Base-by-base conservation (phyloP, 2,797 vertebrate genomes). In the Neoniphon sammara region DNA sequence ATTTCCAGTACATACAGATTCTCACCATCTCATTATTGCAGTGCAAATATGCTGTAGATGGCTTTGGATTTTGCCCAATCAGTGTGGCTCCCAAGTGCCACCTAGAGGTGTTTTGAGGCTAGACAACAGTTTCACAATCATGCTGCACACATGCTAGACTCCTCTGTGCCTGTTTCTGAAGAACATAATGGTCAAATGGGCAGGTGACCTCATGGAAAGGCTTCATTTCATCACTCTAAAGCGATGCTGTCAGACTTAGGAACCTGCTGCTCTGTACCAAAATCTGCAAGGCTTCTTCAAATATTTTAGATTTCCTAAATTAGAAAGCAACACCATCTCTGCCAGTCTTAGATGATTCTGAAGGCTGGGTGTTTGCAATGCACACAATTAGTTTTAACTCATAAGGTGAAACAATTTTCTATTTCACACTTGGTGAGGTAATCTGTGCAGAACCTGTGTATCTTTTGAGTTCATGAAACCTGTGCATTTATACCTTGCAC, bases 91-190 rank as follows among this genome's bases (percentile, higher is more conserved):
- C 64, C 9, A 78, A 71, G 66, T 60, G 78, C 78, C 88, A 87
- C 78, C 81, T 55, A 70, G 83, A 85, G 89, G 88, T 87, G 54
- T 78, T 31, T 66, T 71, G 17, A 82, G 69, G 70, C 68, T 34
- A 63, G 25, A 78, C 47, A 62, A 34, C 50, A 52, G 61, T 60
- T 60, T 49, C 58, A 27, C n/a, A 10, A 30, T 27, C 25, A 27
- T 27, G 25, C 25, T 27, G 4, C 4, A 58, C 31, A 58, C 1
- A 14, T 12, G 14, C 4, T 42, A 14, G 0, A 52, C 7, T 30
- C 2, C 6, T 56, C 49, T 5, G 39, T 69, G 66, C 36, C 46
- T 56, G 44, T 76, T 2, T 71, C 52, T 46, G 7, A 73, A 62
- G 27, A 46, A 52, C 31, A 18, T 23, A 11, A n/a, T 46, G 46